Percentiles rank a stretch among this genome's conserved stretches.
phyloP scores from a whole-genome alignment of 2,888 invertebrate genomes.

The Hypolimnas misippus region DNA sequence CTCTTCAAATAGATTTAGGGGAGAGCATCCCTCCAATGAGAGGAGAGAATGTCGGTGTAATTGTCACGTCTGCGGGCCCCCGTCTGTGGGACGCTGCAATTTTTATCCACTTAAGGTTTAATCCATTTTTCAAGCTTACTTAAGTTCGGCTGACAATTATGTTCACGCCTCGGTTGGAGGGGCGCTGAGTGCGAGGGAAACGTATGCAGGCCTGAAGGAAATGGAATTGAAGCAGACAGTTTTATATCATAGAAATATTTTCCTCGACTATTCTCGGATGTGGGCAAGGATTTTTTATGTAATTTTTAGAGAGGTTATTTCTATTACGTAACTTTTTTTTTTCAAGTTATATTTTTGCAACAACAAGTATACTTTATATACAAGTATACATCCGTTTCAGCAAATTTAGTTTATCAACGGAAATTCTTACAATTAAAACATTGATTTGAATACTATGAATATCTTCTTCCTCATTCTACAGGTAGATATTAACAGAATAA shows the following conservation, averaged over 20 bases:
- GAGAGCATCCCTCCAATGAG: slow-evolving; percentile 9
- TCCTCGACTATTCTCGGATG: slow-evolving; percentile 5
- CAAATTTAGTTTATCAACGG: too few species aligned
- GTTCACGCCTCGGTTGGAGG: slow-evolving; percentile 31
- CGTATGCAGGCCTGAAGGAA: slow-evolving; percentile 11
- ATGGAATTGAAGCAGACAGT: slow-evolving; percentile 4
- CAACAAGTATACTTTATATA: too few species aligned
- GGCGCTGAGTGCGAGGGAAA: slow-evolving; percentile 22
- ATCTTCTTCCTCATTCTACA: too few species aligned
- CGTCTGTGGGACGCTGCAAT: slow-evolving; percentile 33
- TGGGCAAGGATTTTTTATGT: not conserved
- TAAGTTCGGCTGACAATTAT: slow-evolving; percentile 33
- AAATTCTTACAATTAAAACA: too few species aligned
- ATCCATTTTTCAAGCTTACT: slow-evolving; percentile 33
- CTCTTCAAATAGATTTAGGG: slow-evolving; percentile 7
- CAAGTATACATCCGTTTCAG: too few species aligned
- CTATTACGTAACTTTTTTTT: not conserved
- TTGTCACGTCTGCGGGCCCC: slow-evolving; percentile 28
- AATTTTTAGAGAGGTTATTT: not conserved
- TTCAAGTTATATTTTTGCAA: too few species aligned
- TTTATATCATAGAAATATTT: slow-evolving; percentile 19
- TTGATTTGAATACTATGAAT: too few species aligned
- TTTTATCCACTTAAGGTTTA: slow-evolving; percentile 36
- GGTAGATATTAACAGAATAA: too few species aligned
- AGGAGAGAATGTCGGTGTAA: slow-evolving; percentile 26